Evolutionary conservation across 2,888 invertebrate species (phyloP), one percentile per base, ranked within the genome.

Genomic region (Nomada flava): DNA sequence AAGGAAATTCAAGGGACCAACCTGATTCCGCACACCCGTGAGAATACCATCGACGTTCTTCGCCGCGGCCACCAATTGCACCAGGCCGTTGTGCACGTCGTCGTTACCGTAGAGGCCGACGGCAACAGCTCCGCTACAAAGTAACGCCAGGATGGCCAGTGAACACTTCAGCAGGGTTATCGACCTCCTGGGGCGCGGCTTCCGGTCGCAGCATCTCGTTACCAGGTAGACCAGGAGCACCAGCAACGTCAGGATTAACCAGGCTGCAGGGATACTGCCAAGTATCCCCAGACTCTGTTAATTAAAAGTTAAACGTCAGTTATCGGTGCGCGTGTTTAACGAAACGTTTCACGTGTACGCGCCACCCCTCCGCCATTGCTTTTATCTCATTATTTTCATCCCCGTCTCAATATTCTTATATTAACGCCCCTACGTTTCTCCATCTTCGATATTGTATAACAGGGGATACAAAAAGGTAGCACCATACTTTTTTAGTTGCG

Each of bases 151-250:
- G 82, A 97, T 96, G 91, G 97, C 97, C 74, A 97, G 95, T 26
- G 96, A 93, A 96, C 93, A 97, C 95, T 97, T 97, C 87, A 98
- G 95, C 89, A 98, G 97, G 69, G 97, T 96, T 94, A 98, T 98
- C 90, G 98, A 98, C 93, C 97, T 96, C 79, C 97, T 97, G 82
- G 98, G 97, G 75, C 98, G 96, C 88, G 98, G 98, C 94, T 98
- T 98, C 91, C 98, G 96, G 95, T 98, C 98, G 95, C 98, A 98
- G 95, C 99, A 99, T 95, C 98, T 96, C 91, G 98, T 98, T 94
- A 98, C 96, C 93, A 99, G 96, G 95, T 98, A 99, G 91, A 98
- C 96, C 88, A 98, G 96, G 89, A 99, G 95, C 72, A 98, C 96
- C 88, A 98, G 95, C 90, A 99, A 95, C 44, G 98, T 98, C 82